Conservation (phyloP, 2,113 vertebrate species). For the Trematomus loennbergii region DNA sequence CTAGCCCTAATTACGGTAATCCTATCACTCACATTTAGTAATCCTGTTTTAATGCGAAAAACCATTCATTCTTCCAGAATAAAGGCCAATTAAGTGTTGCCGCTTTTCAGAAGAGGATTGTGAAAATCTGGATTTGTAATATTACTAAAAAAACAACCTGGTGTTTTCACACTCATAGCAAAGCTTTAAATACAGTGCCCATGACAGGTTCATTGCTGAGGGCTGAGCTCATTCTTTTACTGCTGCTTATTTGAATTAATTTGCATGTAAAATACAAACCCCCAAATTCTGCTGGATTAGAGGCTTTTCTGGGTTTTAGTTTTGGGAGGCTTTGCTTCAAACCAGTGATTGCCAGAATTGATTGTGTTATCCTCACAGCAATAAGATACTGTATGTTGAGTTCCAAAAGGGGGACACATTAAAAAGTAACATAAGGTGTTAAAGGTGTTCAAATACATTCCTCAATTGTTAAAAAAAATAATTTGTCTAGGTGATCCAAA, state of each 20-base stretch:
- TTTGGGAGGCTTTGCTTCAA: conserved; percentile 46
- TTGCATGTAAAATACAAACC: conserved; percentile 48
- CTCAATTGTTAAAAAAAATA: neutral
- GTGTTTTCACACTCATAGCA: neutral
- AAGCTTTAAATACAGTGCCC: conserved; percentile 1
- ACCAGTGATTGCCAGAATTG: conserved; percentile 51
- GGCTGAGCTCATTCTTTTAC: conserved; percentile 36
- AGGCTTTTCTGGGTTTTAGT: conserved; percentile 47
- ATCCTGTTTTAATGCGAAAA: conserved; percentile 22
- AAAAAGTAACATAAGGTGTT: neutral
- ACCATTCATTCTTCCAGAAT: neutral
- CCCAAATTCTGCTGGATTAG: conserved; percentile 36
- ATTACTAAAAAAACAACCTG: neutral
- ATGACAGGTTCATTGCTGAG: neutral
- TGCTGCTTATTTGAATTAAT: conserved; percentile 46
- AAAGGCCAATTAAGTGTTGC: conserved; percentile 23
- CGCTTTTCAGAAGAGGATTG: neutral
- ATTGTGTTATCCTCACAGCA: conserved; percentile 25
- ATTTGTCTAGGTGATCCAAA: neutral
- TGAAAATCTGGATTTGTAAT: neutral
- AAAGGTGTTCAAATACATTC: neutral
- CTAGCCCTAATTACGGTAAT: conserved; percentile 25
- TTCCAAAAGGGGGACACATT: neutral
- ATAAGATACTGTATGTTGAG: conserved; percentile 3
- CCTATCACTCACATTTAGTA: conserved; percentile 3